Percentiles rank a stretch among this genome's conserved stretches.
phyloP scores from a whole-genome alignment of 1,140 invertebrate species.

The Drosophila hydei region DNA sequence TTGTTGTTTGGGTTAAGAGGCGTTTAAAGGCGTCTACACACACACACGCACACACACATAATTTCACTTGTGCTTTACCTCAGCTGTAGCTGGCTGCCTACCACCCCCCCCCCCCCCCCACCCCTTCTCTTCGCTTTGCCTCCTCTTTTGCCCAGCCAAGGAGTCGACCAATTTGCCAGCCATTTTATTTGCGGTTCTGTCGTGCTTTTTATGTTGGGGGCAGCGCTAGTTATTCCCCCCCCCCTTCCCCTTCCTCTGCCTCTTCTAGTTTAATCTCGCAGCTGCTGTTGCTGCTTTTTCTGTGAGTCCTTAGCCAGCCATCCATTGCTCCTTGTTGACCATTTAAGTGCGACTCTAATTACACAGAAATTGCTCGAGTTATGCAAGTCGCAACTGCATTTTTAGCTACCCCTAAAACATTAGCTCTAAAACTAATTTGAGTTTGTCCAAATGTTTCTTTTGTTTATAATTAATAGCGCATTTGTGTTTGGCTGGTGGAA shows the following conservation, averaged over 20 bases:
- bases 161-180: conserved; percentile 68
- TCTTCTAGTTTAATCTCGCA: conserved; percentile 71
- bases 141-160: not conserved
- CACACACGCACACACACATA: conserved; percentile 53
- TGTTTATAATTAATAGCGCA: conserved; percentile 14
- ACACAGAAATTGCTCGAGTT: conserved; percentile 70
- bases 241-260: not conserved
- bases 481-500: not conserved
- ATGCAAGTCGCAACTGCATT: conserved; percentile 26
- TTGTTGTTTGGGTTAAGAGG: conserved; percentile 52
- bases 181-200: conserved; percentile 79
- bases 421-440: conserved; percentile 5
- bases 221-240: not conserved
- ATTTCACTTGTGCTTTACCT: conserved; percentile 50
- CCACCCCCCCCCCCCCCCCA: not conserved
- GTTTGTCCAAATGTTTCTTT: not conserved
- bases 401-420: not conserved
- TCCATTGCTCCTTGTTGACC: conserved; percentile 67
- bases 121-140: not conserved
- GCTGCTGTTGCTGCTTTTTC: not conserved
- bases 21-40: conserved; percentile 32
- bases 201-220: conserved; percentile 63
- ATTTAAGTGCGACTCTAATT: conserved; percentile 79
- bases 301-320: not conserved
- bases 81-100: not conserved